Conservation (phyloP, 2,888 invertebrate species). For the Philonicus albiceps region DNA sequence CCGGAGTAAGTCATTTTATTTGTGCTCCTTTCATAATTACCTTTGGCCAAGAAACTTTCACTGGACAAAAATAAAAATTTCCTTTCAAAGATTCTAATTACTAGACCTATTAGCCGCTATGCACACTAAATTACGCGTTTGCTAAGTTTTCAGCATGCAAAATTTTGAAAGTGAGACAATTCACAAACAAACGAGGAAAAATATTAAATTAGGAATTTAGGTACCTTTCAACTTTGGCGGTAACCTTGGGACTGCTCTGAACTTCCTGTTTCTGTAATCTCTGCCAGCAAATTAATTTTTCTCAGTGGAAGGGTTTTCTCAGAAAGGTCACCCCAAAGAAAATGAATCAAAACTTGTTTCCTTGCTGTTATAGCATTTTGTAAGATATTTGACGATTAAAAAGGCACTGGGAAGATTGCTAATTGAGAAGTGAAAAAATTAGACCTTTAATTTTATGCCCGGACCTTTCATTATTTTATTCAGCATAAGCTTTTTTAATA, state of each 20-base stretch:
- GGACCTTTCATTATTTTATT: not conserved
- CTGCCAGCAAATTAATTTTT: not conserved
- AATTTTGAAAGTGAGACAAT: not conserved
- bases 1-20: constrained; percentile 9
- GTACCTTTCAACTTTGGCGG: not conserved
- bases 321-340: not conserved
- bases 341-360: not conserved
- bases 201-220: not conserved
- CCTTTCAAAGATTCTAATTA: constrained; percentile 9
- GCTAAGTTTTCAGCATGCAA: not conserved
- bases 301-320: not conserved
- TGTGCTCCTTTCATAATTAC: constrained; percentile 12
- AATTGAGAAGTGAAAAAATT: not conserved
- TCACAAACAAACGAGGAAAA: not conserved
- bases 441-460: not conserved
- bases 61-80: not conserved
- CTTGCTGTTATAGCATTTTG: not conserved
- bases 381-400: not conserved
- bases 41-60: not conserved
- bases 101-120: constrained; percentile 7
- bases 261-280: not conserved
- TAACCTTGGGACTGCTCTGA: not conserved
- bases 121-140: not conserved
- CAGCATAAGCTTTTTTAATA: not conserved
- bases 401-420: not conserved